Percentiles rank a stretch among this genome's conserved stretches.
These are phyloP conservation scores for Apodemus agrarius DNA, from an alignment of 2,797 vertebrate genomes.

Conservation along the genomic window DNA sequence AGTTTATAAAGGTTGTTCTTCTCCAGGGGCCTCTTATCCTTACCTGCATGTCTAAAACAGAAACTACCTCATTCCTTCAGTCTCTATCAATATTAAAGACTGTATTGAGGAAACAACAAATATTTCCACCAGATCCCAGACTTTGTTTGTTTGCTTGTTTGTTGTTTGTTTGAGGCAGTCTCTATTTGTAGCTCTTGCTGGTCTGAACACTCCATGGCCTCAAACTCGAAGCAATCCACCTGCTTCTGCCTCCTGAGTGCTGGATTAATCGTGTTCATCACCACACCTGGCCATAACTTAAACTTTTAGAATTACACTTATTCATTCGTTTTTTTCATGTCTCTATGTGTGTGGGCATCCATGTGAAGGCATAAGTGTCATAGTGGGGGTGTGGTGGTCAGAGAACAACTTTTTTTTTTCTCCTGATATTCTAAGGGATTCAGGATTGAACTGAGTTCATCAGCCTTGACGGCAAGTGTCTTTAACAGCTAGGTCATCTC, in stretches of 20 bases:
- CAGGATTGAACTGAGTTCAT: not conserved
- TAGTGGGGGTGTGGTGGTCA: not conserved
- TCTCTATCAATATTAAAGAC: not conserved
- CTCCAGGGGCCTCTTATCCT: not conserved
- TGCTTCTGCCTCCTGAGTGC: not conserved
- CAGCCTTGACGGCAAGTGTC: not conserved
- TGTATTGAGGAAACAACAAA: not conserved
- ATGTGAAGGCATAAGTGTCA: not conserved
- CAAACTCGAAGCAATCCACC: not conserved
- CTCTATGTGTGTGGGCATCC: not conserved
- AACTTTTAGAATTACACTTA: not conserved
- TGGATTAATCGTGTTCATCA: not conserved
- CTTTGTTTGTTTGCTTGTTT: not conserved
- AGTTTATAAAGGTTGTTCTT: not conserved
- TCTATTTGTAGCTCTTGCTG: not conserved
- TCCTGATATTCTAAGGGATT: not conserved
- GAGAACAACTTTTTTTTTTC: not conserved
- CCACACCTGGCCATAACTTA: not conserved
- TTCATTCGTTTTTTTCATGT: not conserved
- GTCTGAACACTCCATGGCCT: not conserved
- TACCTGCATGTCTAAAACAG: not conserved
- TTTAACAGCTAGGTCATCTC: not conserved
- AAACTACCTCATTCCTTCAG: not conserved
- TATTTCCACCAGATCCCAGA: not conserved
- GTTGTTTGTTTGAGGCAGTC: not conserved